phyloP scores from a whole-genome alignment of 2,113 vertebrate species.

The Scomber colias region DNA sequence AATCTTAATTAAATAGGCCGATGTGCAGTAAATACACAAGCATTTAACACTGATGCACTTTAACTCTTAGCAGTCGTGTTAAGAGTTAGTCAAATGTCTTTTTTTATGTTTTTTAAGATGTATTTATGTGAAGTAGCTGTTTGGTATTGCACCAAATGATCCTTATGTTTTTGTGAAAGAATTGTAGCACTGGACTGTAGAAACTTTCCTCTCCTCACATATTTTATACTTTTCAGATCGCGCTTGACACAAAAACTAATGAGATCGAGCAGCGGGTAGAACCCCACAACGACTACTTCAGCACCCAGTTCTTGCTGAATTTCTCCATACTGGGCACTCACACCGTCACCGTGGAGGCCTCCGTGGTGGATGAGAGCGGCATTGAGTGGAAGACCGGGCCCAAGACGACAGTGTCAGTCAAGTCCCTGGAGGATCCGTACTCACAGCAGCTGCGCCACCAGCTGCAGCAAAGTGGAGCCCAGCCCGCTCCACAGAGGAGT shows the following conservation, averaged over 20 bases:
- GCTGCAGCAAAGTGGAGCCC: constrained; percentile 80
- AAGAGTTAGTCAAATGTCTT: too few relatives aligned
- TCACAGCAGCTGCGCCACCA: constrained; percentile 94
- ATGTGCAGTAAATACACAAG: too few relatives aligned
- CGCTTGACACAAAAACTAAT: constrained; percentile 91
- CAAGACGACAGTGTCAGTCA: constrained; percentile 91
- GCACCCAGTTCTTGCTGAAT: constrained; percentile 97
- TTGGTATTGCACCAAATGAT: too few relatives aligned
- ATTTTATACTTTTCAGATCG: constrained; percentile 83
- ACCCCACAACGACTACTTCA: constrained; percentile 99
- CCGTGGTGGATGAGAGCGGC: constrained; percentile 93
- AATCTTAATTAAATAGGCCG: too few relatives aligned
- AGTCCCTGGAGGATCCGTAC: constrained; percentile 95
- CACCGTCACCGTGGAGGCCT: constrained; percentile 94
- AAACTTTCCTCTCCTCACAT: too few relatives aligned
- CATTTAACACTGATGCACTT: too few relatives aligned
- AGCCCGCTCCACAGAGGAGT: constrained; percentile 70
- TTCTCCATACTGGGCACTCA: constrained; percentile 94
- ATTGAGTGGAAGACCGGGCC: constrained; percentile 96
- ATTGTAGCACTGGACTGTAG: too few relatives aligned
- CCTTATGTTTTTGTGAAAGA: too few relatives aligned
- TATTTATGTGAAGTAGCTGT: too few relatives aligned
- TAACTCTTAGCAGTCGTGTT: too few relatives aligned
- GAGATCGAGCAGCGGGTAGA: constrained; percentile 97
- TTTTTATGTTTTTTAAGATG: too few relatives aligned